phyloP scores from a whole-genome alignment of 1,140 invertebrate genomes.

The Tetramorium simillimum region DNA sequence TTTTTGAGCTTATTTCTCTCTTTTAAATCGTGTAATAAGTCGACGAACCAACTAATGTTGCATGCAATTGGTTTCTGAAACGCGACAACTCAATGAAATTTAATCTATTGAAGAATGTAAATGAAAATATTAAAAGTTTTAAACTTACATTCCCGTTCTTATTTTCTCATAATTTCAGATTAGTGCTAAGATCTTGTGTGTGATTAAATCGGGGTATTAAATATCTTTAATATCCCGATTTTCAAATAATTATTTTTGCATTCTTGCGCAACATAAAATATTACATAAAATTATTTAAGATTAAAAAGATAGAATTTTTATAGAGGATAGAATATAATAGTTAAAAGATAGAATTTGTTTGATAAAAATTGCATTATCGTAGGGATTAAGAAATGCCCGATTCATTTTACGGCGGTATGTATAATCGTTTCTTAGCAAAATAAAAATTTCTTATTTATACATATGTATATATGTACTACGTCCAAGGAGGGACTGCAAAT shows the following conservation, averaged over 20 bases:
- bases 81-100: not conserved
- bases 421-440: not conserved
- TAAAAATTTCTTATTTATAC: not conserved
- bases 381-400: not conserved
- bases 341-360: not conserved
- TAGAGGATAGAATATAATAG: no score
- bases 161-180: not conserved
- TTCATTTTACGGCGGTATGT: not conserved
- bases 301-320: not conserved
- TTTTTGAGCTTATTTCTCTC: constrained; percentile 11
- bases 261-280: not conserved
- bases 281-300: not conserved
- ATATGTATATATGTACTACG: not conserved
- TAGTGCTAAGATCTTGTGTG: not conserved
- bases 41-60: not conserved
- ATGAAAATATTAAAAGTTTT: not conserved
- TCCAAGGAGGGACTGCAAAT: not conserved
- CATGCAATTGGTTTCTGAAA: not conserved
- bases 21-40: constrained; percentile 23
- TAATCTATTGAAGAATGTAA: not conserved
- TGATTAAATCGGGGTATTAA: not conserved
- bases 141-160: not conserved
- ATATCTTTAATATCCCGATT: not conserved
- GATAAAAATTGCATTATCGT: not conserved
- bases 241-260: not conserved